Evolutionary conservation across 92 coral and sea anemone species (phyloP), one percentile per base, ranked within the genome.

Genomic region (Parazoanthus darwini): DNA sequence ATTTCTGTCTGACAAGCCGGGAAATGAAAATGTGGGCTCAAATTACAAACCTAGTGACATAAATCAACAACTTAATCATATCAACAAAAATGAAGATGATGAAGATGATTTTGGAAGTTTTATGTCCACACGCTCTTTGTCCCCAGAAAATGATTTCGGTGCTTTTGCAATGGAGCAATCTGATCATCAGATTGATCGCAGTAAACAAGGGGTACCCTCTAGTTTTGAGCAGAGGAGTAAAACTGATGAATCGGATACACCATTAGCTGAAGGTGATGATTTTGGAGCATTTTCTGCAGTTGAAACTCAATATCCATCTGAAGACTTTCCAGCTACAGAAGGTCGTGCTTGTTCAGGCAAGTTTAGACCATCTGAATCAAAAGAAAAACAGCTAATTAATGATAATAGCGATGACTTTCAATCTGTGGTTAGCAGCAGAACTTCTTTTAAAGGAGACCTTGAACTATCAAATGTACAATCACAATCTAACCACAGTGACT

Each of bases 221-320:
- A 14, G 42, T 20, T 46, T 48, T 16, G 43, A 70, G 87, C 87
- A 14, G 10, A 71, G 25, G 68, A 26, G n/a, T 48, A 74, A 29
- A 25, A 26, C 39, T 71, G 42, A 70, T 25, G 44, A 84, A 84
- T 84, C 68, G 29, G 22, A 44, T 26, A 50, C 26, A 6, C n/a
- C 79, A 39, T 29, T 84, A 74, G 18, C 78, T 46, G 46, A 72
- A 71, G 87, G 71, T 74, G 73, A 58, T 36, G 85, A 56, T 54
- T 80, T 80, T 80, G 85, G 85, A 58, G 85, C 36, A 80, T 80
- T 80, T 80, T 54, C 71, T 58, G 29, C 72, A 20, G 71, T 80
- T 33, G 72, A 56, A 14, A 80, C 85, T 26, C 0, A 26, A 15
- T 6, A 16, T 11, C 58, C 43, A 35, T 58, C 85, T n/a, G 51